Percentiles rank a stretch among this genome's conserved stretches.
These are phyloP conservation scores for Cheilosia pagana DNA, from an alignment of 2,888 invertebrate species.

Conservation along the genomic window DNA sequence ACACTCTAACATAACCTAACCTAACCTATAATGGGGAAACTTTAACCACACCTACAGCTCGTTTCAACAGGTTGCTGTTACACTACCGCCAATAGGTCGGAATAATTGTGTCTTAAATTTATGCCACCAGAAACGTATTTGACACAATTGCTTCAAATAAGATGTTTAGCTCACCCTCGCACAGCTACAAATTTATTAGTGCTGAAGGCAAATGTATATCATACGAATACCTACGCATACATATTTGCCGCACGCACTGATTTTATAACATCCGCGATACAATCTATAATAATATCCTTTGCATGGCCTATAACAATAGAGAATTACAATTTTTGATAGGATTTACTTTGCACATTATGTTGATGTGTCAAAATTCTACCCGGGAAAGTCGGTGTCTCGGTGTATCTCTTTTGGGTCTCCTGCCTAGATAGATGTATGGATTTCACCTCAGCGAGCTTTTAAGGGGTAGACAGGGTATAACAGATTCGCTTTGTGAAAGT, in stretches of 20 bases:
- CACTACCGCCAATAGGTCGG: neutral
- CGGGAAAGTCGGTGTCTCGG: constrained; percentile 23
- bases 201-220: too few species aligned
- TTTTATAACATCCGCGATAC: neutral
- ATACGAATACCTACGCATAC: too few species aligned
- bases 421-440: constrained; percentile 16
- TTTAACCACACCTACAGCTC: too few species aligned
- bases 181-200: too few species aligned
- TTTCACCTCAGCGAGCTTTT: constrained; percentile 20
- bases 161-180: neutral
- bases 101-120: neutral
- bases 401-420: constrained; percentile 18
- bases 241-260: too few species aligned
- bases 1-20: too few species aligned
- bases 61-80: constrained; percentile 7
- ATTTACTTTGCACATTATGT: neutral
- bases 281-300: neutral
- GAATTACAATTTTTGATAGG: neutral
- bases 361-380: constrained; percentile 7
- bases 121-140: neutral
- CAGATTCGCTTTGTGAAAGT: constrained; percentile 5
- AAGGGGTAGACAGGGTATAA: constrained; percentile 22
- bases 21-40: too few species aligned
- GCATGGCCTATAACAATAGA: neutral
- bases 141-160: neutral